Base-by-base conservation (phyloP, 2,888 invertebrate species). In the Acanthosepion esculentum region DNA sequence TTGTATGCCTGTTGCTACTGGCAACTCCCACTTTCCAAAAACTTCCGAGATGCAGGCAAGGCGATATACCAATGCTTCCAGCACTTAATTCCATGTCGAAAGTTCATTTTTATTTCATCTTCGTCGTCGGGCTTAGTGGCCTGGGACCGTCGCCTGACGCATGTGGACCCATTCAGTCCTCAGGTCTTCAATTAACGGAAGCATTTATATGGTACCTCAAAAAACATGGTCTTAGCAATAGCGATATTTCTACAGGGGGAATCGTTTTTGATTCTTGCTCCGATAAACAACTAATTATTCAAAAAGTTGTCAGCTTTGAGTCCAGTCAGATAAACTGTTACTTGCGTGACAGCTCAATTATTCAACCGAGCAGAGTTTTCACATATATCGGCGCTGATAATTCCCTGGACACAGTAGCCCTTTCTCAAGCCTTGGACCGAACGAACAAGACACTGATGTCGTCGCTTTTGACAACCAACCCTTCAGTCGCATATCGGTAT, bases 171-270 rank as follows among this genome's bases (percentile, higher is more conserved):
- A 95, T 96, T 29, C 95, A 96, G 15, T 93, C 95, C 6, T 94
- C 95, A 7, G 97, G 97, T 5, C 95, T 97, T 92, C 96, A 97
- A 94, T 97, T 94, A 12, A 59, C 33, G 10, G 94, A 97, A 95
- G 97, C 97, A 10, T 97, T 97, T 95, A 96, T 97, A 33, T 97
- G 97, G 97, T 97, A 97, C 0, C 95, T 97, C 55, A 95, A 95
- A 33, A 95, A 96, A 78, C 96, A 96, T 94, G 93, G 94, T n/a
- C 94, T 41, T 91, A 78, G 93, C 26, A 50, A 59, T 29, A 92
- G 94, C n/a, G 94, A 92, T 10, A 95, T 96, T 4, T 94, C 95
- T 26, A 95, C 97, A n/a, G 97, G 97, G 20, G 97, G 96, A 0
- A 95, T 97, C n/a, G 96, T 96, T 0, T 96, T 97, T 92, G 97